Evolutionary conservation across 1,140 invertebrate genomes (phyloP).

Genomic region (Pissodes strobi): DNA sequence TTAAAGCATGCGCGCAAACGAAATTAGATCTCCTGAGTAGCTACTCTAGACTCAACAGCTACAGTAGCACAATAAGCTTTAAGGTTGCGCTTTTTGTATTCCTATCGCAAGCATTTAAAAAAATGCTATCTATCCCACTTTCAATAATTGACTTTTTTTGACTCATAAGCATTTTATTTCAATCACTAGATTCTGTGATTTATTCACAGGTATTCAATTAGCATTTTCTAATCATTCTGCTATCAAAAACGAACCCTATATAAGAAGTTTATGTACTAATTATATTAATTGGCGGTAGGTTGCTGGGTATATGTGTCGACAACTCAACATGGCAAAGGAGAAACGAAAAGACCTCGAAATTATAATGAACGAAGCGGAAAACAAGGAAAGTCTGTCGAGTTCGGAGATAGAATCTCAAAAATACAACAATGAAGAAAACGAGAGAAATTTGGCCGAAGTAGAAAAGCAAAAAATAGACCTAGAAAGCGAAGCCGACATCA

Average conservation of each 20-base stretch:
- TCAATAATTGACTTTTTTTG: background rate
- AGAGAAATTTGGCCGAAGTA: constrained; percentile 47
- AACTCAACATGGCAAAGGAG: constrained; percentile 20
- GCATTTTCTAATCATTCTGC: too few species aligned
- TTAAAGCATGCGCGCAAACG: too few species aligned
- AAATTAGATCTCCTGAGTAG: too few species aligned
- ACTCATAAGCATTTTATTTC: too few species aligned
- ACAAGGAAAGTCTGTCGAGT: constrained; percentile 63
- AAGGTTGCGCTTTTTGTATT: too few species aligned
- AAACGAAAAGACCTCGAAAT: constrained; percentile 59
- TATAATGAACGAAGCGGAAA: constrained; percentile 65
- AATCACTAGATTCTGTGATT: too few species aligned
- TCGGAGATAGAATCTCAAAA: constrained; percentile 66
- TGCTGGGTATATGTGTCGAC: constrained; percentile 23
- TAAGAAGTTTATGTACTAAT: too few species aligned
- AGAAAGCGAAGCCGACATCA: constrained; percentile 57
- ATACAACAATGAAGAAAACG: constrained; percentile 56
- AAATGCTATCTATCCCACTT: background rate
- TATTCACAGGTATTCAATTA: too few species aligned
- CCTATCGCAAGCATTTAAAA: too few species aligned
- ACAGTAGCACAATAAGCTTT: too few species aligned
- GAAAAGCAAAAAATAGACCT: constrained; percentile 55
- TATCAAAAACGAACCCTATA: too few species aligned
- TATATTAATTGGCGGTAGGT: constrained; percentile 4
- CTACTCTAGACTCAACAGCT: too few species aligned